Evolutionary conservation across 2,113 vertebrate genomes (phyloP).

Genomic region (Heterotilapia buettikoferi): DNA sequence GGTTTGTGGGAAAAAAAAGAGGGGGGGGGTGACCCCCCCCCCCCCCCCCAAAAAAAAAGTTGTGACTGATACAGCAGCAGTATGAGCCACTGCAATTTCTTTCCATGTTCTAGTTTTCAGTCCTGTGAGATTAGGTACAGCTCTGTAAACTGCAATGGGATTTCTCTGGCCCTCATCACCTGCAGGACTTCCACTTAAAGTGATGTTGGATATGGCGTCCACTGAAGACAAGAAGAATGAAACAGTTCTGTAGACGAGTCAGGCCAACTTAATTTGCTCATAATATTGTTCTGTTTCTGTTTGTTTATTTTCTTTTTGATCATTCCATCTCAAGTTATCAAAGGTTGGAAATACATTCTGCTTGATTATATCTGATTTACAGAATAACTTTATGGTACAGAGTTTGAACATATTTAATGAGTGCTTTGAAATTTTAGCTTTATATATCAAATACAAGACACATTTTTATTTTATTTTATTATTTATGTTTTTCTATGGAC

Average conservation of each 20-base stretch:
- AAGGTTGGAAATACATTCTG: background rate
- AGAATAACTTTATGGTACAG: background rate
- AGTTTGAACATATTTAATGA: background rate
- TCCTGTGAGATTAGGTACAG: conserved; percentile 85
- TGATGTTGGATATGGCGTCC: conserved; percentile 73
- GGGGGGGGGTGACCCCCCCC: too few species aligned
- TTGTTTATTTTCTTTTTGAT: background rate
- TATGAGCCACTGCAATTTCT: conserved; percentile 82
- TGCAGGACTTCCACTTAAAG: conserved; percentile 79
- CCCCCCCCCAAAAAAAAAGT: conserved; percentile 7
- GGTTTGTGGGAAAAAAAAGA: too few species aligned
- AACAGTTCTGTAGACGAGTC: background rate
- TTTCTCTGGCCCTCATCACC: conserved; percentile 83
- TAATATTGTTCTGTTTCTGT: background rate
- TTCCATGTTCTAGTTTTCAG: conserved; percentile 75
- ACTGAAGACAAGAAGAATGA: conserved; percentile 82
- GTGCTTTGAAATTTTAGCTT: background rate
- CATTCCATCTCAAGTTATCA: background rate
- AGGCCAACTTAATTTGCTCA: background rate
- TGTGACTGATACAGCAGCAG: conserved; percentile 80
- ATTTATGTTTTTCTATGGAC: background rate
- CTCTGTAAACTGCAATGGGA: conserved; percentile 87
- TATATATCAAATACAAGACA: background rate
- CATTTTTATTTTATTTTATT: background rate
- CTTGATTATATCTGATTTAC: background rate